Conservation (phyloP, 2,113 vertebrate genomes). For the Ia io region DNA sequence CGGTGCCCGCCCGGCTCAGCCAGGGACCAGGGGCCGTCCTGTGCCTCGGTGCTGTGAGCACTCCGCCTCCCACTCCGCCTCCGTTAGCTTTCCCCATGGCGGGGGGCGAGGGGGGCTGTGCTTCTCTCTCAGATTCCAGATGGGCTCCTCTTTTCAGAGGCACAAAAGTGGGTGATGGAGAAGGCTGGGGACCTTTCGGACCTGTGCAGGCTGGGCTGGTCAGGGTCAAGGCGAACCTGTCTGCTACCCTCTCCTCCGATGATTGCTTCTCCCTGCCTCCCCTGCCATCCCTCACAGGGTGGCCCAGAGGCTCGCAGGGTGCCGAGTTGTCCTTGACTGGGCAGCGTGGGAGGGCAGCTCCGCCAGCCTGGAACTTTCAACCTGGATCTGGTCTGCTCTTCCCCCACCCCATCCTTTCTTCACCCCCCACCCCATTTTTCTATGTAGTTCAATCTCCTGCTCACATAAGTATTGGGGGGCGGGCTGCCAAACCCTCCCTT, state of each 20-base stretch:
- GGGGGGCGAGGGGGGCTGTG: neutral
- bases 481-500: neutral
- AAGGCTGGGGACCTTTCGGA: neutral
- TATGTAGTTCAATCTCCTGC: neutral
- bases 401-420: too few species aligned
- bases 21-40: neutral
- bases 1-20: constrained; percentile 19
- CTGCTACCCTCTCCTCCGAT: neutral
- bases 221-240: neutral
- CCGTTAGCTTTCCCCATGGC: neutral
- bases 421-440: neutral
- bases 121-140: neutral
- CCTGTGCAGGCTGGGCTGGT: neutral
- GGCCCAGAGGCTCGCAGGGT: neutral
- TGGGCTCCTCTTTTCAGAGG: neutral
- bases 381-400: neutral
- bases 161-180: neutral
- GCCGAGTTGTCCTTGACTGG: neutral
- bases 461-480: neutral
- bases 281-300: neutral
- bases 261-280: neutral
- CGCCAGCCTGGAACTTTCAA: neutral
- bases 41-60: constrained; percentile 54
- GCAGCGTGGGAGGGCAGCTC: neutral
- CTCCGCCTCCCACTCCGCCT: neutral